Base-by-base conservation (phyloP, 2,113 vertebrate genomes). In the Takifugu flavidus region DNA sequence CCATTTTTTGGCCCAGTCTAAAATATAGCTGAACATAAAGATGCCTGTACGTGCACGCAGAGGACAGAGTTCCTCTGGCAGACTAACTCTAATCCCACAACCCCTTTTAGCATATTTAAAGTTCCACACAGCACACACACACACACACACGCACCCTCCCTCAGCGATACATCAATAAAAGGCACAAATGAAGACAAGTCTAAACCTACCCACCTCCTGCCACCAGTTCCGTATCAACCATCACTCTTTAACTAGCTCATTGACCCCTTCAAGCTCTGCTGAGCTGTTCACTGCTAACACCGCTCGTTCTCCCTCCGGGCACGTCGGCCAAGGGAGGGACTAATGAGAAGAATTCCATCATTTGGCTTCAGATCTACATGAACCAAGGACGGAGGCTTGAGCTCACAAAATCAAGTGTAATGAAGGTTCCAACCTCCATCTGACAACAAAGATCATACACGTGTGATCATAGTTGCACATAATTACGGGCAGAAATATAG, bases 401-500 rank as follows among this genome's bases (percentile, higher is more conserved):
- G 39, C 26, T 50, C 39, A 50, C 26, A 62, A 44, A 45, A 31
- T 42, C 68, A 43, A 20, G 20, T 10, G 47, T 6, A 62, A 46
- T 59, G 28, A 62, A 15, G 31, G 90, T 88, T 83, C 86, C 82
- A 87, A 84, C 73, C 82, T 82, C 79, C 81, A 91, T 87, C 88
- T 82, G 85, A 92, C 84, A 90, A 86, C 72, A 80, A 80, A 68
- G 67, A 80, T 86, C 34, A 39, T 39, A 39, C 34, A 10, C 8
- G 45, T 46, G 6, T 2, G 6, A 14, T 15, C 45, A n/a, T 13
- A 46, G 45, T 13, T 46, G 11, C 29, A 29, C 3, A 44, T 13
- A 44, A 44, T 8, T 44, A 15, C 2, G 2, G 13, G 14, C 14
- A 46, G 20, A 20, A 46, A 5, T 39, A 39, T 31, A 6, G 29